Percentiles rank a stretch among this genome's conserved stretches.
Evolutionary conservation across 37 sponge, comb jelly and placozoan species (phyloP).

Genomic region (Mnemiopsis leidyi): DNA sequence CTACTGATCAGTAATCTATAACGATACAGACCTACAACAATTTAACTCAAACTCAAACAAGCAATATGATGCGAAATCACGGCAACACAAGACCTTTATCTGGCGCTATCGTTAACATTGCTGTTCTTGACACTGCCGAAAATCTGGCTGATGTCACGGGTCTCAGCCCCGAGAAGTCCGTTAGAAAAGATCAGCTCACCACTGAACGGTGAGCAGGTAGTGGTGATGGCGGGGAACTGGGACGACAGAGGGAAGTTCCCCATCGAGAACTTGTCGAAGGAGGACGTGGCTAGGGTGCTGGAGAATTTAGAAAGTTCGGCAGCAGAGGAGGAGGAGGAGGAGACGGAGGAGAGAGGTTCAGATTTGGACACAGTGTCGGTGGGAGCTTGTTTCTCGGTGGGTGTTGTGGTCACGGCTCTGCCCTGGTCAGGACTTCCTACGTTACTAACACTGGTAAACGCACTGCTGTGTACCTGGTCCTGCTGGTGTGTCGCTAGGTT

Average conservation of each 20-base stretch:
- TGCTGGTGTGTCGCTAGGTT: too few relatives aligned
- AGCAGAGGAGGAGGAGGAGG: not conserved
- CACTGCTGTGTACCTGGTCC: constrained; percentile 50
- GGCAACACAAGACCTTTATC: not conserved
- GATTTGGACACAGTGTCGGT: not conserved
- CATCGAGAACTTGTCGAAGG: not conserved
- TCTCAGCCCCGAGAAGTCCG: constrained; percentile 18
- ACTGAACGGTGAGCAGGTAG: not conserved
- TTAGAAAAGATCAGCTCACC: constrained; percentile 50
- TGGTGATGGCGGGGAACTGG: constrained; percentile 23
- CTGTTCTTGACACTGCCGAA: not conserved
- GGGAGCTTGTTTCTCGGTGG: not conserved
- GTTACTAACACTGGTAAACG: constrained; percentile 38
- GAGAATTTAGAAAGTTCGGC: not conserved
- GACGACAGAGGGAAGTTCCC: not conserved
- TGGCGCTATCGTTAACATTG: constrained; percentile 35
- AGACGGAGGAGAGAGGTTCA: not conserved
- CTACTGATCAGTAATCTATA: too few relatives aligned
- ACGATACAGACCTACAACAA: too few relatives aligned
- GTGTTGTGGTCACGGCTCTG: not conserved
- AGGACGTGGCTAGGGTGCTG: not conserved
- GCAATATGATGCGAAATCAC: not conserved
- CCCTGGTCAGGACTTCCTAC: not conserved
- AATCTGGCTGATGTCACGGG: constrained; percentile 18
- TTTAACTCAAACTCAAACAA: not conserved